Evolutionary conservation across 1,140 invertebrate species (phyloP).

Genomic region (Sycobia sp.): DNA sequence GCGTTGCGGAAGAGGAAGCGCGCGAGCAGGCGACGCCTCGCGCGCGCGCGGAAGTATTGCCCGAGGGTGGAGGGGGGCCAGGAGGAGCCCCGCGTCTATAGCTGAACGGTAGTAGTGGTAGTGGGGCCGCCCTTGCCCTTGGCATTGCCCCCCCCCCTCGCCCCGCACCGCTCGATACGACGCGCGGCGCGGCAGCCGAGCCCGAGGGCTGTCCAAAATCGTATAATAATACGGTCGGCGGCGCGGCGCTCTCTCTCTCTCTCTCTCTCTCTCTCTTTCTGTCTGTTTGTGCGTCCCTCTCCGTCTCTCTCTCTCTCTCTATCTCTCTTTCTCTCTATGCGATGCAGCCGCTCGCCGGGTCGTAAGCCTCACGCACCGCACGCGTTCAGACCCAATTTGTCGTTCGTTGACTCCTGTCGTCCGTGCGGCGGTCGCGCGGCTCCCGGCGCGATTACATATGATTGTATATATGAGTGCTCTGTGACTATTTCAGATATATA

Average conservation of each 20-base stretch:
- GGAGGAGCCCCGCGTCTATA: too few species aligned
- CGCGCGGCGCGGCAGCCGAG: conserved; percentile 45
- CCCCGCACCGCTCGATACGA: conserved; percentile 64
- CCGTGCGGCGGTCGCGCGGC: conserved; percentile 9
- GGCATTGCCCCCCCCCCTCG: too few species aligned
- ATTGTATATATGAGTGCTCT: background rate
- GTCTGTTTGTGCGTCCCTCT: too few species aligned
- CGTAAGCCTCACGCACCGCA: too few species aligned
- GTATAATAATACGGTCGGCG: background rate
- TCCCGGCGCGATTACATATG: too few species aligned
- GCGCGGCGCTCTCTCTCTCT: background rate
- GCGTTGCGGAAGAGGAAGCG: conserved; percentile 49
- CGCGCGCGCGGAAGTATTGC: conserved; percentile 29
- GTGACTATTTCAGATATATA: too few species aligned
- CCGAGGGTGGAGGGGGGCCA: background rate
- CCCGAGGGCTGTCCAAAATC: conserved; percentile 58
- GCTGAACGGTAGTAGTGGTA: conserved; percentile 29
- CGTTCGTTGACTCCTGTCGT: conserved; percentile 37
- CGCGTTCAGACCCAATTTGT: conserved; percentile 43
- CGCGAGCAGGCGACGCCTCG: background rate
- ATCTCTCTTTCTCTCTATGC: too few species aligned
- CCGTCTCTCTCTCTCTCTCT: too few species aligned
- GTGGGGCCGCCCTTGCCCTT: conserved; percentile 61
- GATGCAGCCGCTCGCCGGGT: background rate
- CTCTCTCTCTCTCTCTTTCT: too few species aligned